Evolutionary conservation across 2,888 invertebrate genomes (phyloP), one percentile per base, ranked within the genome.

Genomic region (Diabrotica balteata): DNA sequence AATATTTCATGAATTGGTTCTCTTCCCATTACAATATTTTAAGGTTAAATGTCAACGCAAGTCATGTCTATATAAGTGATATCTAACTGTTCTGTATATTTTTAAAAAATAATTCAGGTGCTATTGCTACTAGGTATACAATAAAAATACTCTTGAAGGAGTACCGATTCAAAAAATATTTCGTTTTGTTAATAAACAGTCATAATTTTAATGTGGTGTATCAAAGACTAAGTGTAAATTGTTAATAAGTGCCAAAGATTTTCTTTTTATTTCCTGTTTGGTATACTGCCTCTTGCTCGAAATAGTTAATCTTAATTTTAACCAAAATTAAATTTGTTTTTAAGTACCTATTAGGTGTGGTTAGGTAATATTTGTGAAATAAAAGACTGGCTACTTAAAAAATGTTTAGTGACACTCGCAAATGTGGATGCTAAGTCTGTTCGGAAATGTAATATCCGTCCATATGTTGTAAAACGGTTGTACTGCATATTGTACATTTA

Each of bases 311-410:
- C 32, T 53, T 42, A 42, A 42, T 8, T 53, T 42, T 32, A 32
- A 32, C 32, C 32, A 32, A 32, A 32, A 32, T 4, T 44, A 44
- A 2, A 10, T 11, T 43, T 8, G 8, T 9, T 52, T 59, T 59
- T 60, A 60, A 52, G 60, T 60, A 51, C 60, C 52, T 11, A 52
- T 17, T 43, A 17, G 61, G 32, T 44, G 8, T 47, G 8, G 44
- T 22, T 60, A 52, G 9, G 44, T 42, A 55, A 54, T 17, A 17
- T 49, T 17, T 54, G 57, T 22, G 49, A 51, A 51, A 44, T 11
- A 8, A 66, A 73, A 76, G 75, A 76, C 74, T 77, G 75, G 73
- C 75, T 76, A 75, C 76, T 75, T 75, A 75, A 67, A 63, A 69
- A 72, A 66, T 69, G 47, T 9, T 47, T 9, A 47, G 47, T 47